phyloP scores from a whole-genome alignment of 2,113 vertebrate genomes.

The Psittacara wagleri region DNA sequence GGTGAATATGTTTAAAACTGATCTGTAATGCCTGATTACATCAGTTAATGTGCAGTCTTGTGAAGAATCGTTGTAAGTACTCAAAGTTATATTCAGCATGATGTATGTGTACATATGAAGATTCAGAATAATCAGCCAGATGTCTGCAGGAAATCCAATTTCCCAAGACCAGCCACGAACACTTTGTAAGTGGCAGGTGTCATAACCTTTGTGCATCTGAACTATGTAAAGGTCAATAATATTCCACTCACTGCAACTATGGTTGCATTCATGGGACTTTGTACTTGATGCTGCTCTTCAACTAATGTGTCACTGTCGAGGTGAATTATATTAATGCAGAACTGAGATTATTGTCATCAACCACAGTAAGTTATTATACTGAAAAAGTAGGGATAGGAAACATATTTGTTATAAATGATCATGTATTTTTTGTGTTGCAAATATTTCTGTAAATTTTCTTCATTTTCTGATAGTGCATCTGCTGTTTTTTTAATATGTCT shows the following conservation, averaged over 20 bases:
- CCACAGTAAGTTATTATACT: background rate
- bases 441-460: background rate
- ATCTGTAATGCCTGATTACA: background rate
- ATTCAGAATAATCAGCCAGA: background rate
- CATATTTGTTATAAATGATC: background rate
- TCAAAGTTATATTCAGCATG: background rate
- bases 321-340: background rate
- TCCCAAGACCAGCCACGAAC: background rate
- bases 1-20: background rate
- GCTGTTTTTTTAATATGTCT: background rate
- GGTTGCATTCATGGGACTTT: background rate
- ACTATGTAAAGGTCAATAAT: constrained; percentile 20
- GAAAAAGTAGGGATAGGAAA: background rate
- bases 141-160: background rate
- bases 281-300: background rate
- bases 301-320: background rate
- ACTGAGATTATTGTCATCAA: background rate
- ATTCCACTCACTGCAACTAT: background rate
- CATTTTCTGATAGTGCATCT: background rate
- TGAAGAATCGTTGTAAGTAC: background rate
- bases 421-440: background rate
- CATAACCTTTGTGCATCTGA: background rate
- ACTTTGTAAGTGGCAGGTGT: background rate
- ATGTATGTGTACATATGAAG: background rate
- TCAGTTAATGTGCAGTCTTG: background rate